Base-by-base conservation (phyloP, 2,797 vertebrate species). In the Limnodromus scolopaceus region DNA sequence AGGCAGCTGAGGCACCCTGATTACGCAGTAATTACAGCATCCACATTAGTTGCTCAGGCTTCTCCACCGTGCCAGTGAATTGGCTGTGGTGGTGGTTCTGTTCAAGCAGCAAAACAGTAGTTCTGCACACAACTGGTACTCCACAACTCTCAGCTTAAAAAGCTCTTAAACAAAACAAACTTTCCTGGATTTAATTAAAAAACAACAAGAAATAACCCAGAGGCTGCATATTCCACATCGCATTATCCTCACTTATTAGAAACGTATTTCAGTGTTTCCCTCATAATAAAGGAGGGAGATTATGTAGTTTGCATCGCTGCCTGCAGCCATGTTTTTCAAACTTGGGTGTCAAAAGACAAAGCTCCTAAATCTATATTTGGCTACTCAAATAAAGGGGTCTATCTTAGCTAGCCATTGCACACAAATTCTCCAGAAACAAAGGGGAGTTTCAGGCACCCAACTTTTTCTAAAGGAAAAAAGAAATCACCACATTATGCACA, bases 181-280 rank as follows among this genome's bases (percentile, higher is more conserved):
- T 72, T 94, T 41, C 18, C 63, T 79, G 72, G 36, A 51, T 84
- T 92, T 94, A 94, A 96, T 93, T 84, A 60, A 85, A 93, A 91
- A 87, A 36, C 54, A 90, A 83, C 18, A 79, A 90, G 75, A 78
- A 94, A 46, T 55, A 94, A 95, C 58, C 91, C 66, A 84, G 58
- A 81, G 74, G 91, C 77, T 91, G 58, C 25, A 48, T 86, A 86
- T 75, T 95, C 69, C 36, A 69, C 82, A 61, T 51, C 57, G 17
- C 34, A 76, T 94, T 88, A 89, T 69, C 46, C 27, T 75, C 51
- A 34, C 65, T 83, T 91, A 92, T 54, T 88, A 78, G 69, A 91
- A 85, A 76, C 0, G 3, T 79, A 90, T 79, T 95, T 92, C 63
- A 75, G 25, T 30, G 49, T 79, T 93, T 93, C 76, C 63, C 61